Evolutionary conservation across 2,797 vertebrate genomes (phyloP).

Genomic region (Syngnathus acus): DNA sequence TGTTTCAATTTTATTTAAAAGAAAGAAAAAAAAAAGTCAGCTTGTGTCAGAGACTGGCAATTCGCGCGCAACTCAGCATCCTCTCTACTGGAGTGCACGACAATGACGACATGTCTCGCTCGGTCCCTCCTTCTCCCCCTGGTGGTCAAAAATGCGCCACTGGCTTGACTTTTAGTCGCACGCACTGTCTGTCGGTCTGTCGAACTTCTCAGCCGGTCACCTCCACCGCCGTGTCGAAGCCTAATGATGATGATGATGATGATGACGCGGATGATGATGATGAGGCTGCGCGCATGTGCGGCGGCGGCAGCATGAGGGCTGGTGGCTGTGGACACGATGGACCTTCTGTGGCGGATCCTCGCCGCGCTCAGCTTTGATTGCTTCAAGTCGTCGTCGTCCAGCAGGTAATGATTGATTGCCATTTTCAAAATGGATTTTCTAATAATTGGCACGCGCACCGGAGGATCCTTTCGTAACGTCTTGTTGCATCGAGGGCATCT

Average conservation of each 20-base stretch:
- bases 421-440: neutral
- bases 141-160: no score
- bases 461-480: neutral
- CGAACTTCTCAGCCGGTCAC: no score
- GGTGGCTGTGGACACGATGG: slow-evolving; percentile 43
- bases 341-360: slow-evolving; percentile 71
- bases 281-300: neutral
- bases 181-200: no score
- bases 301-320: slow-evolving; percentile 52
- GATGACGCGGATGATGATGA: neutral
- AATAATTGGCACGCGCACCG: neutral
- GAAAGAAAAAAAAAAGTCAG: no score
- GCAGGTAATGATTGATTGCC: slow-evolving; percentile 56
- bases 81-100: neutral
- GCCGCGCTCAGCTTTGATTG: slow-evolving; percentile 70
- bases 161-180: no score
- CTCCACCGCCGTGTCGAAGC: no score
- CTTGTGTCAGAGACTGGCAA: neutral
- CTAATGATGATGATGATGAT: no score
- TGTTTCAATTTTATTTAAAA: no score
- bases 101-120: no score
- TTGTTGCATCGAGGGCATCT: neutral
- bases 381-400: slow-evolving; percentile 62
- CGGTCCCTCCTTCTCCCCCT: no score
- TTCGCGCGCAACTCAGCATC: neutral